Evolutionary conservation across 2,797 vertebrate species (phyloP).

Genomic region (Remorina albescens): DNA sequence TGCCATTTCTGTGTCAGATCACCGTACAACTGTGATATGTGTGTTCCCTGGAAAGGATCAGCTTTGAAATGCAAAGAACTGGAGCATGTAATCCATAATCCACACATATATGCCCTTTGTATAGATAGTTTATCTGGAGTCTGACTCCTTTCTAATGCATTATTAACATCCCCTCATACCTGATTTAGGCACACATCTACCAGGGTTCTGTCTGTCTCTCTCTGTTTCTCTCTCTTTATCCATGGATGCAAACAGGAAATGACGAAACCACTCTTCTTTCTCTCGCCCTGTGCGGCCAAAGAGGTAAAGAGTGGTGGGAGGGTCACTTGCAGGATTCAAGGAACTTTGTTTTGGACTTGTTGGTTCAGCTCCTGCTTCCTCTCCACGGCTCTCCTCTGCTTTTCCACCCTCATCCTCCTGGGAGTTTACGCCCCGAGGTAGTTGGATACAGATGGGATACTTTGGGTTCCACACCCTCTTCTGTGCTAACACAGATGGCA

Average conservation of each 20-base stretch:
- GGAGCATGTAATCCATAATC: constrained; percentile 78
- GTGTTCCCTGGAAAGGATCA: constrained; percentile 43
- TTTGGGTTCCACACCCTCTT: constrained; percentile 94
- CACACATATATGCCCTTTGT: constrained; percentile 58
- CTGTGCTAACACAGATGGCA: constrained; percentile 87
- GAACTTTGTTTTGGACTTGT: constrained; percentile 42
- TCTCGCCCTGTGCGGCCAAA: constrained; percentile 91
- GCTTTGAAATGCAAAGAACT: constrained; percentile 64
- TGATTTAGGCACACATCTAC: constrained; percentile 63
- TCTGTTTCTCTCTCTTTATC: constrained; percentile 59
- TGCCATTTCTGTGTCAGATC: constrained; percentile 21
- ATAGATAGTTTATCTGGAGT: constrained; percentile 51
- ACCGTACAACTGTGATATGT: constrained; percentile 31
- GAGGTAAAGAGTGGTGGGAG: constrained; percentile 84
- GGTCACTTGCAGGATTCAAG: constrained; percentile 29
- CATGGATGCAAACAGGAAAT: constrained; percentile 81
- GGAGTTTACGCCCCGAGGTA: constrained; percentile 50
- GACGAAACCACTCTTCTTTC: constrained; percentile 93
- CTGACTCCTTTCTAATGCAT: constrained; percentile 58
- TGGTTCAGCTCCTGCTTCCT: constrained; percentile 23
- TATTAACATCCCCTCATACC: constrained; percentile 77
- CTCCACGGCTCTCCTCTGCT: constrained; percentile 33
- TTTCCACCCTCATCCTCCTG: constrained; percentile 34
- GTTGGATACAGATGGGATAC: constrained; percentile 91
- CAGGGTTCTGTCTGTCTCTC: constrained; percentile 40